Conservation (phyloP, 1,140 invertebrate genomes). For the Oryzaephilus surinamensis region DNA sequence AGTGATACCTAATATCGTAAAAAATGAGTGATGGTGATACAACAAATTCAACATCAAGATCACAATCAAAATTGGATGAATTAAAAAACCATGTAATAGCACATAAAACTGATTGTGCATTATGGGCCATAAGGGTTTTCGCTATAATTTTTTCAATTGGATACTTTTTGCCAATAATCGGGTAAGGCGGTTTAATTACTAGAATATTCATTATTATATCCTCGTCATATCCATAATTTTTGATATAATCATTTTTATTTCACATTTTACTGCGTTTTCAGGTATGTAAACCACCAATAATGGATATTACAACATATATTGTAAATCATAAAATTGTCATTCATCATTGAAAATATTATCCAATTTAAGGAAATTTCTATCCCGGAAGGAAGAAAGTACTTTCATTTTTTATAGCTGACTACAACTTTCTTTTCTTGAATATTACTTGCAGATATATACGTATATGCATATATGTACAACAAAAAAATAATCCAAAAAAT, state of each 20-base stretch:
- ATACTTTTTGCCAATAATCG: slow-evolving; percentile 81
- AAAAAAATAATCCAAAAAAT: no score
- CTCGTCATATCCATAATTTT: slow-evolving; percentile 1
- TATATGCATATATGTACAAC: no score
- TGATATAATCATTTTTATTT: slow-evolving; percentile 1
- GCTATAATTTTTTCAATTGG: slow-evolving; percentile 72
- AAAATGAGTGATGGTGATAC: no score
- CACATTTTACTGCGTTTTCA: slow-evolving; percentile 1
- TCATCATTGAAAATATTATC: slow-evolving; percentile 1
- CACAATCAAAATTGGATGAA: no score
- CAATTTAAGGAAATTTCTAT: no score
- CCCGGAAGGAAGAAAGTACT: no score
- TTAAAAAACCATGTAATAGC: slow-evolving; percentile 60
- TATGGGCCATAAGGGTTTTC: slow-evolving; percentile 74
- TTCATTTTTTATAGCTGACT: no score
- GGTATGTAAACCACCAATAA: not conserved
- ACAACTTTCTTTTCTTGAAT: no score
- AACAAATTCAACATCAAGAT: no score
- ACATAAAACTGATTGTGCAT: slow-evolving; percentile 74
- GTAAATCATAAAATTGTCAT: slow-evolving; percentile 4
- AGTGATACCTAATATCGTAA: no score
- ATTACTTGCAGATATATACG: no score
- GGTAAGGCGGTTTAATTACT: slow-evolving; percentile 47
- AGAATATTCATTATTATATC: slow-evolving; percentile 5
- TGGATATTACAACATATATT: slow-evolving; percentile 4